Base-by-base conservation (phyloP, 2,113 vertebrate species). In the Nothocercus julius region DNA sequence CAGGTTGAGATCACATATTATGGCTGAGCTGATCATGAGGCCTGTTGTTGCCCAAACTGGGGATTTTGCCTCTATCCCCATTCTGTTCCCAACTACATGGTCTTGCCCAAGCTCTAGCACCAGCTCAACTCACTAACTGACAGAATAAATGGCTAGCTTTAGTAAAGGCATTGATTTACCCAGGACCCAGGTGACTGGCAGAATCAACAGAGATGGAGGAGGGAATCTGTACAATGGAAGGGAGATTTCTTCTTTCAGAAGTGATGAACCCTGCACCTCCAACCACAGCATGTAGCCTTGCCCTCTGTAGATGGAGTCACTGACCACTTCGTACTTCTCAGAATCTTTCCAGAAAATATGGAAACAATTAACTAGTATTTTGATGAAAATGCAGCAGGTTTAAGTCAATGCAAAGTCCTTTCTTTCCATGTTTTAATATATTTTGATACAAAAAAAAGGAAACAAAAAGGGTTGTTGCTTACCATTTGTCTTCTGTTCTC, bases 401-500 rank as follows among this genome's bases (percentile, higher is more conserved):
- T 54, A 83, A 68, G 11, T 38, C 30, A 81, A 61, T 5, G 38
- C 13, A 18, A 94, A 93, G 82, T 49, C 7, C 2, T 11, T 51
- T 12, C 3, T 77, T 84, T 86, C 68, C 2, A 3, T 49, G 21
- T 8, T 49, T 88, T 73, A 86, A 73, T n/a, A 87, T 53, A 54
- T 38, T 59, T 11, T 45, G 11, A 68, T 10, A 11, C 0, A 56
- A 78, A 44, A 44, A 49, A 28, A 13, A 2, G 12, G 53, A 34
- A 92, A 70, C 1, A 1, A 45, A 77, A 95, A 74, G 11, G 16
- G 28, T 11, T 24, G 11, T 76, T 91, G 97, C 99, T 98, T 97
- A 99, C 99, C 98, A 99, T 99, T 47, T 99, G 98, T 73, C 98
- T 98, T 93, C 99, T 98, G 82, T 99, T 99, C 96, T 99, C 99